Conservation (phyloP, 2,888 invertebrate genomes). For the Harmothoe impar region DNA sequence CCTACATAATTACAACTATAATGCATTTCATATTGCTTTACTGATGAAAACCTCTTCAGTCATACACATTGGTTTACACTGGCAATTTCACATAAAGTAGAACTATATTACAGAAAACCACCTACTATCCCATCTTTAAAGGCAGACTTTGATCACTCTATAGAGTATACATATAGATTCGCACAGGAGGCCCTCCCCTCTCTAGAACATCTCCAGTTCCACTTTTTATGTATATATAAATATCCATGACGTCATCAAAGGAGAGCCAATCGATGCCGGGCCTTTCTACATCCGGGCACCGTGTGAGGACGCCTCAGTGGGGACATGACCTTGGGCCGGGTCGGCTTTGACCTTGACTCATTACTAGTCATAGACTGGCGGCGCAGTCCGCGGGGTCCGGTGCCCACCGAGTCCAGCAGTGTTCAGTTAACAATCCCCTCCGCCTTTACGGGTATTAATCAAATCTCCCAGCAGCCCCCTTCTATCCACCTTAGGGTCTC, state of each 20-base stretch:
- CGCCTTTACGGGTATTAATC: slow-evolving; percentile 31
- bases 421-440: slow-evolving; percentile 30
- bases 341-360: slow-evolving; percentile 37
- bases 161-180: neutral
- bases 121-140: too few relatives aligned
- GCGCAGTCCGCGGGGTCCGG: neutral
- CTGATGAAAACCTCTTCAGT: too few relatives aligned
- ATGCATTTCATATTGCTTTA: too few relatives aligned
- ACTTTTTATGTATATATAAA: neutral
- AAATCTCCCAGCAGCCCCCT: slow-evolving; percentile 18
- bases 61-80: too few relatives aligned
- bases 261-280: slow-evolving; percentile 7
- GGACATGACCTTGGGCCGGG: neutral
- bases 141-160: neutral
- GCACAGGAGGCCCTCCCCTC: neutral
- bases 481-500: neutral
- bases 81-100: too few relatives aligned
- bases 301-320: neutral
- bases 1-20: too few relatives aligned
- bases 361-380: slow-evolving; percentile 47
- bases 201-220: too few relatives aligned
- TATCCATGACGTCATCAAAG: slow-evolving; percentile 38
- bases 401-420: neutral
- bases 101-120: too few relatives aligned
- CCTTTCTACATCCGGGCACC: neutral